These are phyloP conservation scores for Rhinella marina DNA, from an alignment of 2,797 vertebrate species.

Conservation along the genomic window DNA sequence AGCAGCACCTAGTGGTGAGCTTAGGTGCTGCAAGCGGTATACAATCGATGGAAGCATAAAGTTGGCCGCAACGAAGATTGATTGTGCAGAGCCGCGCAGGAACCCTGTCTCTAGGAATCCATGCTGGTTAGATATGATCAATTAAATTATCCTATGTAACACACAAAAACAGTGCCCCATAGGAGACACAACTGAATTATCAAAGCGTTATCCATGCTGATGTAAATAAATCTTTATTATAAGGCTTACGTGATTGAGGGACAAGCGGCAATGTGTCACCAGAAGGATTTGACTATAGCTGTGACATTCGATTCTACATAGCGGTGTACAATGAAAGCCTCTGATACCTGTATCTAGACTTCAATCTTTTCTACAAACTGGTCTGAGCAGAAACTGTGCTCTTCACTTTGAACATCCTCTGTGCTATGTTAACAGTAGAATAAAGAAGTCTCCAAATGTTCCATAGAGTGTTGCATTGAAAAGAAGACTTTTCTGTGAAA, in stretches of 20 bases:
- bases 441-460: background rate
- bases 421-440: conserved; percentile 1
- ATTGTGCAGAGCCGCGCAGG: background rate
- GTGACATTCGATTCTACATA: background rate
- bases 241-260: background rate
- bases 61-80: background rate
- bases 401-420: background rate
- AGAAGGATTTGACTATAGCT: background rate
- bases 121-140: background rate
- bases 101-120: background rate
- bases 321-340: background rate
- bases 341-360: background rate
- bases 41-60: conserved; percentile 24
- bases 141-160: background rate
- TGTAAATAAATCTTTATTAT: background rate
- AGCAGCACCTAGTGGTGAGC: conserved; percentile 62
- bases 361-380: conserved; percentile 1
- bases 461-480: background rate
- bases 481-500: background rate
- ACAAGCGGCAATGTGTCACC: background rate
- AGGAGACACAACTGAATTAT: background rate
- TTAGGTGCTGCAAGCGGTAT: conserved; percentile 58
- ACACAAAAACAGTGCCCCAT: background rate
- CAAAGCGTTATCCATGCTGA: background rate
- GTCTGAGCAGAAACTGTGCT: background rate